Conservation (phyloP, 2,888 invertebrate species). For the Incurvaria masculella region DNA sequence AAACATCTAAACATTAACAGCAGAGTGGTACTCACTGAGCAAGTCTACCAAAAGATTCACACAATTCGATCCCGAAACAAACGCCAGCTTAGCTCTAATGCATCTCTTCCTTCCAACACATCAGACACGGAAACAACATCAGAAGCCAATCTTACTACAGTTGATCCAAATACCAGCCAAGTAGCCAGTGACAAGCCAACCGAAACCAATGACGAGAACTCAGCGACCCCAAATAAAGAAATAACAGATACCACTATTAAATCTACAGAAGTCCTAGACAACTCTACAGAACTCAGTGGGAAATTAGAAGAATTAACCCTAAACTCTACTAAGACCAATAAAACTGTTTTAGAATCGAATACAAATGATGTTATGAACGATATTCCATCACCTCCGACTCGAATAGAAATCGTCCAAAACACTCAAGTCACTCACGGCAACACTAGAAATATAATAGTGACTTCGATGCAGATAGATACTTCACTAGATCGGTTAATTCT, state of each 20-base stretch:
- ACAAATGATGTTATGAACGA: too few species aligned
- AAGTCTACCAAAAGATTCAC: slow-evolving; percentile 40
- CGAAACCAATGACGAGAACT: background rate
- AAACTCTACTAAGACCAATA: slow-evolving; percentile 4
- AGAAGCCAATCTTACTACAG: background rate
- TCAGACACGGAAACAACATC: background rate
- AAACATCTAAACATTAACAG: slow-evolving; percentile 39
- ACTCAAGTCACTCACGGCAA: slow-evolving; percentile 40
- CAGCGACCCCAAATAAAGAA: too few species aligned
- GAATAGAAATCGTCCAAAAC: too few species aligned
- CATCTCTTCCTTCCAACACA: slow-evolving; percentile 4
- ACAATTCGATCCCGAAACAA: slow-evolving; percentile 19
- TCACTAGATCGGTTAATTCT: slow-evolving; percentile 38
- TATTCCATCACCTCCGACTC: too few species aligned
- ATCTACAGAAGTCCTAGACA: background rate
- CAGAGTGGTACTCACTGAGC: slow-evolving; percentile 41
- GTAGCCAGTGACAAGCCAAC: too few species aligned
- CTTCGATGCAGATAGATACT: slow-evolving; percentile 26
- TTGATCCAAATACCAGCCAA: too few species aligned
- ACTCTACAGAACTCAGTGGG: slow-evolving; percentile 6
- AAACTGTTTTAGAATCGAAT: background rate
- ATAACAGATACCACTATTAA: too few species aligned
- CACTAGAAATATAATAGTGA: slow-evolving; percentile 33
- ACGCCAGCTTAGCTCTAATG: slow-evolving; percentile 10
- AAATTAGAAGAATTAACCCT: slow-evolving; percentile 8